Percentiles rank a stretch among this genome's conserved stretches.
These are phyloP conservation scores for Scytalopus superciliaris DNA, from an alignment of 2,113 vertebrate genomes.

Conservation along the genomic window DNA sequence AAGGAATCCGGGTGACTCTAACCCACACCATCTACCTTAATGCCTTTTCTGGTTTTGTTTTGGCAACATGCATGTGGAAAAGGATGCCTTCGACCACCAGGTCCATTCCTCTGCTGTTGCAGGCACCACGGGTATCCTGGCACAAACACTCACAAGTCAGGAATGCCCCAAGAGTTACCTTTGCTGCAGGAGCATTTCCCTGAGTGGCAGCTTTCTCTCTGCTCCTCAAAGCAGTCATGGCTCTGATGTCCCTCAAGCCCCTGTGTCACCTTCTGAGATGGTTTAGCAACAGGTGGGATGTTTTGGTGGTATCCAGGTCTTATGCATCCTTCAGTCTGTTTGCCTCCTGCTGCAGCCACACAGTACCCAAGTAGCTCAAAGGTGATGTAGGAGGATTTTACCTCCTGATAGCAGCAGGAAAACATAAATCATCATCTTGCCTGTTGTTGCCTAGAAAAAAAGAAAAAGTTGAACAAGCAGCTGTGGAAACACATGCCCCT, in stretches of 20 bases:
- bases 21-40: not conserved
- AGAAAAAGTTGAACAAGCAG: not conserved
- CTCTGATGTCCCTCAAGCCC: not conserved
- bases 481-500: not conserved
- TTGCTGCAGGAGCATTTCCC: not conserved
- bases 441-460: not conserved
- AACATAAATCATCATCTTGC: not conserved
- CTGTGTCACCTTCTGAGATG: not conserved
- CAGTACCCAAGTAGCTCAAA: not conserved
- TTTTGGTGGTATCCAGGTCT: not conserved
- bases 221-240: accelerated
- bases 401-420: slow-evolving; percentile 19
- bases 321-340: not conserved
- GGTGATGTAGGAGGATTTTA: not conserved
- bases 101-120: not conserved
- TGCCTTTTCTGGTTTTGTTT: not conserved
- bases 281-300: not conserved
- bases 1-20: not conserved
- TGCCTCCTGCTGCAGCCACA: not conserved
- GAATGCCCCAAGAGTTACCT: not conserved
- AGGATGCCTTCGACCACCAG: not conserved
- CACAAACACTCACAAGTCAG: not conserved
- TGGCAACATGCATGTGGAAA: not conserved
- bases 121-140: not conserved
- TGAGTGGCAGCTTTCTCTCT: not conserved